Base-by-base conservation (phyloP, 2,797 vertebrate genomes). In the Catharus ustulatus region DNA sequence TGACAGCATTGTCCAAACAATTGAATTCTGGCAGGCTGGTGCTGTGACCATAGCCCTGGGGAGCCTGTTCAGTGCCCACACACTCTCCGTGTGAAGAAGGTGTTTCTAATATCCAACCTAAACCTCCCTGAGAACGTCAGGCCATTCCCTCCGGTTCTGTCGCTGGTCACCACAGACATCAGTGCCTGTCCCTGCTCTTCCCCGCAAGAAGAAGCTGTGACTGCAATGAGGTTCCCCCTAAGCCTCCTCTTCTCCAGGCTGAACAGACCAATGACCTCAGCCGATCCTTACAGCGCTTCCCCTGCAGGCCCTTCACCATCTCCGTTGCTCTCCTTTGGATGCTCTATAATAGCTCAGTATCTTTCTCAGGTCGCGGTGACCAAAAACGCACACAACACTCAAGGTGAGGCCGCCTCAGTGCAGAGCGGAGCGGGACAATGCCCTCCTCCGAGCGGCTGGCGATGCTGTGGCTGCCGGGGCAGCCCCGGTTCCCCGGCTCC, bases 261-360 rank as follows among this genome's bases (percentile, higher is more conserved):
- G 24, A 46, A 40, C 13, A 46, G 5, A 69, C 8, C 24, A 55
- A 30, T 26, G 30, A 34, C 30, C 12, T 64, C 49, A 29, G 29
- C n/a, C 4, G 1, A 15, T 38, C 34, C 23, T 54, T 48, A 30
- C 0, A 48, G 6, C 7, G 34, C 34, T 30, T 61, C 20, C 20
- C 55, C 29, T 46, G 14, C 9, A 24, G 2, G 9, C 9, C 21
- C 24, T 69, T 69, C 8, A 62, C 4, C 21, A 62, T 42, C 48
- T 8, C 22, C 21, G 4, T 0, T 18, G 5, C 11, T 10, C 20
- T 55, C 24, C 34, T 40, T 0, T 22, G 42, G 20, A 48, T 15
- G 30, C 6, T 42, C 26, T 42, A 11, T 27, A 63, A 30, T 1
- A n/a, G 12, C 23, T 29, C 8, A 9, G 5, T 7, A 24, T 38